phyloP scores from a whole-genome alignment of 2,113 vertebrate species.

The Chauna torquata region DNA sequence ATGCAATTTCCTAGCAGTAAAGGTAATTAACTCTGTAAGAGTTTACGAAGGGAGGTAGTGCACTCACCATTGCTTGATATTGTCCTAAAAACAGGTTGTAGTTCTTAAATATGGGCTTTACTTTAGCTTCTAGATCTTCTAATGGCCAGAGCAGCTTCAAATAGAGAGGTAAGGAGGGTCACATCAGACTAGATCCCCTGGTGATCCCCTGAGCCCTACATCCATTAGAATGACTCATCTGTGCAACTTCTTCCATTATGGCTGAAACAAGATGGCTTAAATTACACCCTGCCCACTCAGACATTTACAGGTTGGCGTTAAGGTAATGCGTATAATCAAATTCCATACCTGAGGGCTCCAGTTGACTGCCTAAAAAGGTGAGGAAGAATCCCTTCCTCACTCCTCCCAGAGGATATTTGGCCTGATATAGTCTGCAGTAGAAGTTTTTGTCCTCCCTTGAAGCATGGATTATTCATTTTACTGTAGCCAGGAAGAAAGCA shows the following conservation, averaged over 20 bases:
- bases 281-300: constrained; percentile 19
- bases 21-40: constrained; percentile 35
- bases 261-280: neutral
- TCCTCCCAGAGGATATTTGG: constrained; percentile 4
- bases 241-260: neutral
- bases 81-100: neutral
- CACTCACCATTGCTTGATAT: neutral
- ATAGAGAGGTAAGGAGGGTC: neutral
- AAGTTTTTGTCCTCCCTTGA: constrained; percentile 25
- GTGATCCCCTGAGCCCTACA: neutral
- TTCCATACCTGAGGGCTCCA: neutral
- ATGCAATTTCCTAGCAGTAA: constrained; percentile 28
- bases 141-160: neutral
- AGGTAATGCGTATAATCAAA: constrained; percentile 49
- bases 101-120: neutral
- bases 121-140: neutral
- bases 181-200: neutral
- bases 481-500: constrained; percentile 13
- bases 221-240: neutral
- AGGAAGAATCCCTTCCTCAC: neutral
- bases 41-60: neutral
- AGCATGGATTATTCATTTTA: constrained; percentile 42
- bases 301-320: constrained; percentile 13
- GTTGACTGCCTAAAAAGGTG: neutral
- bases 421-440: constrained; percentile 20